These are phyloP conservation scores for Willisornis vidua DNA, from an alignment of 2,113 vertebrate genomes.

Conservation along the genomic window DNA sequence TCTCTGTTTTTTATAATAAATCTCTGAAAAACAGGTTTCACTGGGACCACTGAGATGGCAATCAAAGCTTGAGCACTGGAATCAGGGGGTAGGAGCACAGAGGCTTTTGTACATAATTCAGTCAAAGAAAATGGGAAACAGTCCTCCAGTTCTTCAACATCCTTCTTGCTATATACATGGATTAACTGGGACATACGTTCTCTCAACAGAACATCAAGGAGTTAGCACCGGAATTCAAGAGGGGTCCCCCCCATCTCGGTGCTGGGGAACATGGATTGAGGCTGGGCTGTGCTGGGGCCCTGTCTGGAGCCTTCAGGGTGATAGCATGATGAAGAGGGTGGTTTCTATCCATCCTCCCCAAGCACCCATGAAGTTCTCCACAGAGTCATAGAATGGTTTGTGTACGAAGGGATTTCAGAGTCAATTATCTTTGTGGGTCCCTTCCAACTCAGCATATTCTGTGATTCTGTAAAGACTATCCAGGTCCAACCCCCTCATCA, in stretches of 20 bases:
- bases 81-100: background rate
- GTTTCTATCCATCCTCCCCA: background rate
- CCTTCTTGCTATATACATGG: background rate
- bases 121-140: background rate
- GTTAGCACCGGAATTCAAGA: background rate
- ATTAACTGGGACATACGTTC: background rate
- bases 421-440: background rate
- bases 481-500: background rate
- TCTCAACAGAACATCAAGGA: background rate
- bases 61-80: background rate
- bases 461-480: background rate
- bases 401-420: background rate
- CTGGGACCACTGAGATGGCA: background rate
- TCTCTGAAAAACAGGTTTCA: constrained; percentile 1
- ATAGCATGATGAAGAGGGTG: too few species aligned
- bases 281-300: background rate
- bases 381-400: background rate
- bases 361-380: background rate
- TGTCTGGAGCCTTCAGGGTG: background rate
- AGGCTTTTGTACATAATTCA: background rate
- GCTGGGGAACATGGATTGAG: background rate
- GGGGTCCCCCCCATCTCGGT: fast-evolving
- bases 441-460: background rate
- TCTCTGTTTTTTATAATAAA: background rate
- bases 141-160: background rate